Percentiles rank a stretch among this genome's conserved stretches.
Conservation (phyloP, 2,113 vertebrate genomes). For the Poeciliopsis prolifica region DNA sequence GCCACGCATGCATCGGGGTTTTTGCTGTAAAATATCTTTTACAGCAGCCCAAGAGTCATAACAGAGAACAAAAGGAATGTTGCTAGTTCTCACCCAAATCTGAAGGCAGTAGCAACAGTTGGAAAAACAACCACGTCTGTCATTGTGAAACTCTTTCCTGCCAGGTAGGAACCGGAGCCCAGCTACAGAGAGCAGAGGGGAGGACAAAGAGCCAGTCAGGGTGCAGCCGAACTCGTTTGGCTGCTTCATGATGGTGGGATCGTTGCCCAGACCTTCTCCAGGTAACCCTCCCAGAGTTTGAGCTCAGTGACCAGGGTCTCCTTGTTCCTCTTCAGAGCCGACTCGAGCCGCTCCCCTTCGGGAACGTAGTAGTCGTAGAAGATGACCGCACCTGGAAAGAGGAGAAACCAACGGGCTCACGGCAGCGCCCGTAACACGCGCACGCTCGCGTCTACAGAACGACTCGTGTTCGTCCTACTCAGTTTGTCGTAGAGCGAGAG, state of each 20-base stretch:
- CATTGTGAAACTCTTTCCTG: conserved; percentile 57
- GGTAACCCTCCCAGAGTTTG: conserved; percentile 76
- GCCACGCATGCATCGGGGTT: too few species aligned
- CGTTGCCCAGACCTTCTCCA: conserved; percentile 61
- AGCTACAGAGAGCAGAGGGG: conserved; percentile 24
- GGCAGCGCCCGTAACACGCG: too few species aligned
- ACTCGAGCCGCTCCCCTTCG: conserved; percentile 66
- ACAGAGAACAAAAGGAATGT: background rate
- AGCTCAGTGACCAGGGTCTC: conserved; percentile 62
- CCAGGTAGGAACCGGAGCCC: conserved; percentile 36
- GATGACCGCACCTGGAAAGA: background rate
- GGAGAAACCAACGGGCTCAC: background rate
- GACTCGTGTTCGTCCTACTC: conserved; percentile 51
- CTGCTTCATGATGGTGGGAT: background rate
- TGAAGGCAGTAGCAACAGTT: conserved; percentile 54
- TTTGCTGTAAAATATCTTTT: too few species aligned
- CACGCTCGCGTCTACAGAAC: too few species aligned
- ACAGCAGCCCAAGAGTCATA: background rate
- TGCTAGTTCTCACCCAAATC: conserved; percentile 52
- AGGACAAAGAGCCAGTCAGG: background rate
- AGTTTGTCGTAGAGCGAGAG: conserved; percentile 72
- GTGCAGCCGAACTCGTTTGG: background rate
- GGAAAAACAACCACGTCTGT: conserved; percentile 66
- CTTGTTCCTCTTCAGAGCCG: conserved; percentile 61
- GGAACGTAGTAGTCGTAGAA: conserved; percentile 27